Evolutionary conservation across 2,797 vertebrate genomes (phyloP), one percentile per base, ranked within the genome.

Genomic region (Anabas testudineus): DNA sequence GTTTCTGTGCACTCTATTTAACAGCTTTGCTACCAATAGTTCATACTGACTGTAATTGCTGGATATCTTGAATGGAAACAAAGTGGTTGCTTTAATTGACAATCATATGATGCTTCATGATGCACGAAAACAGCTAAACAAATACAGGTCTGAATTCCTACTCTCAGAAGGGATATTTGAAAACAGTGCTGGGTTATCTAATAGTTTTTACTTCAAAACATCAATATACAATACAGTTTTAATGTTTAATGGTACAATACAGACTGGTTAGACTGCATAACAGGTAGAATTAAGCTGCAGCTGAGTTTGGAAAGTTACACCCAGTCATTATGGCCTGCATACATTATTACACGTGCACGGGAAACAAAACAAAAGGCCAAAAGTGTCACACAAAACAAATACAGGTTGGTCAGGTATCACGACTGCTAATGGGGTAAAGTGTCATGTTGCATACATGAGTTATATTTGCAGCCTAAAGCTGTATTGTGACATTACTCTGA

Each of bases 21-120:
- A 55, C 70, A 62, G 47, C 48, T 72, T 71, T 34, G 59, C 47
- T 55, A 62, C 46, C 26, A 53, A 62, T 64, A 58, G 28, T 28
- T 28, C 26, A 28, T 6, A 28, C 26, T 28, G 26, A 28, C 26
- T 28, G 4, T 30, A 30, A 30, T 56, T 48, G 28, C 46, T 53
- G 43, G 34, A 36, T 43, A 19, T 32, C 37, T 36, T 54, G 34
- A 61, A 48, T 18, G 26, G 3, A 53, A 61, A 51, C 48, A 32
- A 36, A 67, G 21, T 67, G 67, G 41, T 52, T 61, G 49, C 19
- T 55, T 71, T 30, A 14, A 67, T 52, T 67, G 67, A 56, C 6
- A 13, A 24, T 15, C 5, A 13, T 1, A 7, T 32, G 6, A 32
- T 43, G 36, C 57, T 68, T 71, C 30, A 66, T 61, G 26, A 54